These are phyloP conservation scores for Chamaetylas fuelleborni DNA, from an alignment of 2,113 vertebrate genomes.

Conservation along the genomic window DNA sequence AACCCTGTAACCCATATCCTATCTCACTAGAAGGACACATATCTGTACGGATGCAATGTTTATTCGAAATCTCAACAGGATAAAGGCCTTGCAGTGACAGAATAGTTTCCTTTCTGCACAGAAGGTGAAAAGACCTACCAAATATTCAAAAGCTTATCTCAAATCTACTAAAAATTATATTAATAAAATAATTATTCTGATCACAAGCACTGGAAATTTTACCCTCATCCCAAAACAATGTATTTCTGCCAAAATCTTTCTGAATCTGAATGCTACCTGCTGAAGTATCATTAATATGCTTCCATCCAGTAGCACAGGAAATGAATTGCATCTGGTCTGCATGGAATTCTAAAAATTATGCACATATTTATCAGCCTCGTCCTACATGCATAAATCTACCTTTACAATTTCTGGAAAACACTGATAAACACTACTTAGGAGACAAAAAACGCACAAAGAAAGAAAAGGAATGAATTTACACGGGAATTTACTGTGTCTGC, in stretches of 20 bases:
- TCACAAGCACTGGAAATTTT: neutral
- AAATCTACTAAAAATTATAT: neutral
- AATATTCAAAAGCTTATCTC: neutral
- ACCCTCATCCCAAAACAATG: neutral
- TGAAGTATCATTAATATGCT: neutral
- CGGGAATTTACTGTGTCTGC: conserved; percentile 53
- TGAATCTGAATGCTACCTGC: neutral
- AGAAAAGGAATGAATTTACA: conserved; percentile 59
- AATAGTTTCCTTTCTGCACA: neutral
- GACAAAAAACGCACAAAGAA: conserved; percentile 33
- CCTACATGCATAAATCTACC: conserved; percentile 48
- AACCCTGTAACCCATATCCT: neutral
- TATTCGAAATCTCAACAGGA: neutral
- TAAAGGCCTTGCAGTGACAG: neutral
- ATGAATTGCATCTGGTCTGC: neutral
- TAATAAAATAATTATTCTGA: neutral
- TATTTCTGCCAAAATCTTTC: conserved; percentile 3
- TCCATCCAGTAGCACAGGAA: conserved; percentile 9
- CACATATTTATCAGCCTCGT: conserved; percentile 37
- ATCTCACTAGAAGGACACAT: neutral
- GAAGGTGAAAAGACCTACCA: neutral
- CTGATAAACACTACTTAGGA: conserved; percentile 36
- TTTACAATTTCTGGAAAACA: conserved; percentile 50
- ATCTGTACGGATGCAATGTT: neutral
- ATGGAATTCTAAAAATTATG: conserved; percentile 37